A percentile compares a stretch with the other conserved stretches of the same genome.
phyloP scores from a whole-genome alignment of 2,797 vertebrate species.

The Labeo calbasu region DNA sequence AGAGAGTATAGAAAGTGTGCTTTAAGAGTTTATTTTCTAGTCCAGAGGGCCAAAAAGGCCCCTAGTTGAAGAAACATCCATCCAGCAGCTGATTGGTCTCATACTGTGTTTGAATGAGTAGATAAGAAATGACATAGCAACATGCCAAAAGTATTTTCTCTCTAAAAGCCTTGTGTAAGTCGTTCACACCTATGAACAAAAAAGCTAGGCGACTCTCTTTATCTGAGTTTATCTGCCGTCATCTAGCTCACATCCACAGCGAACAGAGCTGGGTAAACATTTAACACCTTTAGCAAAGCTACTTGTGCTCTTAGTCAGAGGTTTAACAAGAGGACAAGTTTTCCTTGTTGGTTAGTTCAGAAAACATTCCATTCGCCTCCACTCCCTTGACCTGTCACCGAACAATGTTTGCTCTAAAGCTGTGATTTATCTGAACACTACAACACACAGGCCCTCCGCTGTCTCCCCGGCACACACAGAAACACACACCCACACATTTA shows the following conservation, averaged over 20 bases:
- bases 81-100: slow-evolving; percentile 8
- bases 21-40: not conserved
- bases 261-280: slow-evolving; percentile 31
- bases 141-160: slow-evolving; percentile 14
- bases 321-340: slow-evolving; percentile 34
- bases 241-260: slow-evolving; percentile 9
- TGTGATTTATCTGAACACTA: slow-evolving; percentile 65
- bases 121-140: slow-evolving; percentile 15
- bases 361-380: slow-evolving; percentile 55
- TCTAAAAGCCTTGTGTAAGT: slow-evolving; percentile 23
- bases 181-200: slow-evolving; percentile 17
- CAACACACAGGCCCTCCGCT: slow-evolving; percentile 57
- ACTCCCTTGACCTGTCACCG: slow-evolving; percentile 64
- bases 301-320: slow-evolving; percentile 31
- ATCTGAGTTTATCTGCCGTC: slow-evolving; percentile 29
- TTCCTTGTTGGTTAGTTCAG: slow-evolving; percentile 53
- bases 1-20: not conserved
- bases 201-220: slow-evolving; percentile 14
- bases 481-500: slow-evolving; percentile 41
- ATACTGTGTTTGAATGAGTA: slow-evolving; percentile 9
- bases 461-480: slow-evolving; percentile 5
- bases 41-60: not conserved
- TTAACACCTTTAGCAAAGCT: slow-evolving; percentile 43
- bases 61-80: not conserved
- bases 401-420: slow-evolving; percentile 74